Evolutionary conservation across 1,140 invertebrate species (phyloP).

Genomic region (Drosophila sp.): DNA sequence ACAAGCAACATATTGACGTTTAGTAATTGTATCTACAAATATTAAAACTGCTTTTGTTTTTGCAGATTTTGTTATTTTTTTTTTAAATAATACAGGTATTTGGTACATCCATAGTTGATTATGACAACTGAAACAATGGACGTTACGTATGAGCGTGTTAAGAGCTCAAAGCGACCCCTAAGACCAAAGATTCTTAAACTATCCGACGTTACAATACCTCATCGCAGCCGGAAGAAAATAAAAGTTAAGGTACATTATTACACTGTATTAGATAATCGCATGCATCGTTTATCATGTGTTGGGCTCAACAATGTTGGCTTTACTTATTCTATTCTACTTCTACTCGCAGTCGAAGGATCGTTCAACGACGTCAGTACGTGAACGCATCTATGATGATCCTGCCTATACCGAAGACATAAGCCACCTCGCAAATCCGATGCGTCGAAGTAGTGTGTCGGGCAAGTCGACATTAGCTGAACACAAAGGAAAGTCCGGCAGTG

Average conservation of each 20-base stretch:
- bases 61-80: background rate
- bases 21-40: background rate
- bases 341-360: conserved; percentile 67
- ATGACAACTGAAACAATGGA: conserved; percentile 81
- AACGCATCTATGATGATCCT: conserved; percentile 81
- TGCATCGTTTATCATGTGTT: background rate
- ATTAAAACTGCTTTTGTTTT: background rate
- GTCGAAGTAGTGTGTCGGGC: conserved; percentile 75
- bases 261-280: too few relatives aligned
- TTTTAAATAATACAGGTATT: background rate
- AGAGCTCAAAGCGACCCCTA: conserved; percentile 63
- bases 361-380: conserved; percentile 64
- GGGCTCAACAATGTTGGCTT: too few relatives aligned
- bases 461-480: conserved; percentile 45
- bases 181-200: conserved; percentile 77
- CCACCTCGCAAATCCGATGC: conserved; percentile 77
- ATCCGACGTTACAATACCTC: conserved; percentile 74
- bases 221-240: conserved; percentile 78
- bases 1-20: too few relatives aligned
- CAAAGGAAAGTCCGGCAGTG: conserved; percentile 22
- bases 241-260: conserved; percentile 69
- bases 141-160: conserved; percentile 66
- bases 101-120: background rate
- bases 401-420: conserved; percentile 82
- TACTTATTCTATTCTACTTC: too few relatives aligned